Evolutionary conservation across 2,888 invertebrate genomes (phyloP).

Genomic region (Athalia circularis): DNA sequence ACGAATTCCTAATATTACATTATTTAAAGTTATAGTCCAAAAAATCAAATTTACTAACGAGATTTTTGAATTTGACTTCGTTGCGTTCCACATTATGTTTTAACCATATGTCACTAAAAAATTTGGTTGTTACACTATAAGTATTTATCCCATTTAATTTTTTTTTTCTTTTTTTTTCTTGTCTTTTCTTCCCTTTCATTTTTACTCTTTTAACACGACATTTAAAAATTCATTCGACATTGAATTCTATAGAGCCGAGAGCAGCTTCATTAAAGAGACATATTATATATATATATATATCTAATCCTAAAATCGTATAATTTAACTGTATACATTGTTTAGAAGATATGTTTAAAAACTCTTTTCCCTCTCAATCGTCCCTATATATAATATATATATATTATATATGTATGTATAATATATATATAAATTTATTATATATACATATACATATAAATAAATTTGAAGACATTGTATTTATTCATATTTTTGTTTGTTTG

Average conservation of each 20-base stretch:
- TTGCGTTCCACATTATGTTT: constrained; percentile 27
- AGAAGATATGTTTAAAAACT: constrained; percentile 70
- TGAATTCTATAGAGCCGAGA: constrained; percentile 41
- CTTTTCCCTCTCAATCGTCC: constrained; percentile 48
- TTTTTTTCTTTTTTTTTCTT: constrained; percentile 54
- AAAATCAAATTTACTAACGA: too few species aligned
- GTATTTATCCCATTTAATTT: background rate
- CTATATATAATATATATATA: background rate
- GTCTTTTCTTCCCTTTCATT: constrained; percentile 54
- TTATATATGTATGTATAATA: constrained; percentile 44
- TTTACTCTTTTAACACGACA: constrained; percentile 50
- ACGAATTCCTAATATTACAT: too few species aligned
- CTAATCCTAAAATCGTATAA: constrained; percentile 69
- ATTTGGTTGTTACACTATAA: constrained; percentile 42
- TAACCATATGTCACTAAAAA: constrained; percentile 30
- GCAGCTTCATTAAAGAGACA: constrained; percentile 38
- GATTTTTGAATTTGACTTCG: too few species aligned
- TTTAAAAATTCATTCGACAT: constrained; percentile 54
- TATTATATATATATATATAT: constrained; percentile 1
- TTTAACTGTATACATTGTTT: constrained; percentile 71
- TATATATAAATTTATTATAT: constrained; percentile 33
- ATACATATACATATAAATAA: constrained; percentile 23
- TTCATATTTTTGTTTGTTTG: constrained; percentile 7
- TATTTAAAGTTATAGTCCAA: too few species aligned
- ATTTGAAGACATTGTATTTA: constrained; percentile 42